Percentiles rank a stretch among this genome's conserved stretches.
phyloP scores from a whole-genome alignment of 1,140 invertebrate genomes.

The Adelges cooleyi region DNA sequence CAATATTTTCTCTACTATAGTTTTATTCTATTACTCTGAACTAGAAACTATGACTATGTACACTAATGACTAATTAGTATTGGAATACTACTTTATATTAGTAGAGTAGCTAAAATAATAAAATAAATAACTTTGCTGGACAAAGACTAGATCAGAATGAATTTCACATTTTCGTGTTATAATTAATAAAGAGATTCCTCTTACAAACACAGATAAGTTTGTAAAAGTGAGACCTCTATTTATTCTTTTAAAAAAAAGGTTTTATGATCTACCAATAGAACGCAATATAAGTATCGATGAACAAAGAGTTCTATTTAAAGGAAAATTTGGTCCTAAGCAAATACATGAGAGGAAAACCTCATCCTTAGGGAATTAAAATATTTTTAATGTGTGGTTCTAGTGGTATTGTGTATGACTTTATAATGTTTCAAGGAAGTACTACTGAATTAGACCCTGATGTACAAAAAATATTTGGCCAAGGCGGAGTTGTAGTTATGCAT shows the following conservation, averaged over 20 bases:
- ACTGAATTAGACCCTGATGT: slow-evolving; percentile 33
- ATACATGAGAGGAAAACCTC: slow-evolving; percentile 30
- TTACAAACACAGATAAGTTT: background rate
- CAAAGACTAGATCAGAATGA: too few species aligned
- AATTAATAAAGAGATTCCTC: background rate
- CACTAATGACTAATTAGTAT: too few species aligned
- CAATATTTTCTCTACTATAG: too few species aligned
- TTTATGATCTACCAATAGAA: background rate
- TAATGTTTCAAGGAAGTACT: slow-evolving; percentile 34
- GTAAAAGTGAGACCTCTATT: background rate
- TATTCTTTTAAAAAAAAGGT: background rate
- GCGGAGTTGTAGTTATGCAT: slow-evolving; percentile 32
- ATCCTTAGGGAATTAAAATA: slow-evolving; percentile 25
- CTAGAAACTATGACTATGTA: too few species aligned
- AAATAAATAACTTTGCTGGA: too few species aligned
- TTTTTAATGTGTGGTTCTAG: slow-evolving; percentile 17
- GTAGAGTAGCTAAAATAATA: too few species aligned
- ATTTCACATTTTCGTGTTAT: background rate
- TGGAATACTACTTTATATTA: too few species aligned
- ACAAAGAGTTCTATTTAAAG: slow-evolving; percentile 26
- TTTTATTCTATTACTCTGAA: too few species aligned
- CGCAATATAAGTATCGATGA: slow-evolving; percentile 9
- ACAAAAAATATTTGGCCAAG: slow-evolving; percentile 31
- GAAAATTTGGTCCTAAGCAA: slow-evolving; percentile 15
- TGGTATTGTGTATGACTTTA: slow-evolving; percentile 34